Base-by-base conservation (phyloP, 2,797 vertebrate species). In the Adrianichthys oophorus region DNA sequence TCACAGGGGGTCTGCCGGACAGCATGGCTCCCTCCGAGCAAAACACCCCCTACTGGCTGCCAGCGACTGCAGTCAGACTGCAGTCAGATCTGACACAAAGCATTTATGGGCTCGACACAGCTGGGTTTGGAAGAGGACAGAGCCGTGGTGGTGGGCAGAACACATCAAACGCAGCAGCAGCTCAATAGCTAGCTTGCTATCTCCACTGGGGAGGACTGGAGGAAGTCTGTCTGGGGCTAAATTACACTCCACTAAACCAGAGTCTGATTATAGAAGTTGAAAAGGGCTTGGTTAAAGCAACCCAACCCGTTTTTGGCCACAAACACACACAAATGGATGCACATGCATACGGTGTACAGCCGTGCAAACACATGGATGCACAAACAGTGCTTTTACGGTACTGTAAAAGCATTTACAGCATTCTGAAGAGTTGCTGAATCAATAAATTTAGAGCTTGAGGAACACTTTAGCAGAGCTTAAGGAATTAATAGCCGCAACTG, bases 181-280 rank as follows among this genome's bases (percentile, higher is more conserved):
- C 81, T 78, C 77, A 52, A 55, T 58, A 59, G 77, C 77, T 43
- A 55, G 72, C 74, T 63, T 75, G 74, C 68, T 80, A 76, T 82
- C 78, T 76, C 74, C 71, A 82, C 65, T 41, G 72, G 77, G 78
- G 76, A 85, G 76, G 78, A 86, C 75, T 52, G 72, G 82, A 87
- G 78, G 83, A 89, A 85, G 86, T 86, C 85, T 89, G 87, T 90
- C 87, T 89, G 87, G 79, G 65, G 76, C 79, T 79, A 90, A 92
- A 92, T 90, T 91, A 91, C 85, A 90, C 86, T 87, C 72, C 76
- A 83, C 82, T 75, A 83, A 87, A 90, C 87, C 83, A 86, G 75
- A 83, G 89, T 87, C 87, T 87, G 89, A 90, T 90, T 89, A 91
- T 89, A 90, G 83, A 89, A 89, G 83, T 87, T 89, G 78, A 86